These are phyloP conservation scores for Hyles euphorbiae DNA, from an alignment of 1,140 invertebrate genomes.

Conservation along the genomic window DNA sequence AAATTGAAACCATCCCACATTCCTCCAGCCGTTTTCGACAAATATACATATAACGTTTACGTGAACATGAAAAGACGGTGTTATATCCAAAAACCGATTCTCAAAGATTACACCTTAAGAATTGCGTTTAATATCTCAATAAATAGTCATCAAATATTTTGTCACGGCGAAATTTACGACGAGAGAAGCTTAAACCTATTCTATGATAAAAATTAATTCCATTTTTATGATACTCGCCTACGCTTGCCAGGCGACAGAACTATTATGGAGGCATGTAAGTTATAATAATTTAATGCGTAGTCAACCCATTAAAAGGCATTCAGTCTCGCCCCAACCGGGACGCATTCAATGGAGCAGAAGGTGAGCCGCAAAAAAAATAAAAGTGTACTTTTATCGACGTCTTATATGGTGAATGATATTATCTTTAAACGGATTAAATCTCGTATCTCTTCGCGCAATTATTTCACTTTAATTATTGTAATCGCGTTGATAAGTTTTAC, in stretches of 20 bases:
- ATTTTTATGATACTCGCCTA: constrained; percentile 49
- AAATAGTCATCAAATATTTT: constrained; percentile 39
- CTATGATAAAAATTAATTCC: constrained; percentile 56
- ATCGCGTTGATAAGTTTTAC: constrained; percentile 2
- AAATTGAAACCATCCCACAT: too few relatives aligned
- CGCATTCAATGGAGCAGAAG: constrained; percentile 42
- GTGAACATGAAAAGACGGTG: neutral
- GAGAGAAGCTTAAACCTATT: constrained; percentile 37
- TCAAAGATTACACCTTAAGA: constrained; percentile 13
- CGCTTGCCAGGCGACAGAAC: constrained; percentile 31
- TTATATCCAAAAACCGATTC: constrained; percentile 4
- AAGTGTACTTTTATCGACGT: constrained; percentile 15
- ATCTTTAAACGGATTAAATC: constrained; percentile 9
- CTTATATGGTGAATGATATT: constrained; percentile 20
- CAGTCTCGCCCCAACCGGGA: constrained; percentile 39
- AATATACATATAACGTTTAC: neutral
- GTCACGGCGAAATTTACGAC: constrained; percentile 35
- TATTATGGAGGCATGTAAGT: constrained; percentile 47
- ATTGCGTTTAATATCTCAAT: constrained; percentile 25
- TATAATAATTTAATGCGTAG: constrained; percentile 69
- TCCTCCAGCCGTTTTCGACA: too few relatives aligned
- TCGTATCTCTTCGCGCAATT: constrained; percentile 4
- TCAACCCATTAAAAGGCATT: constrained; percentile 67
- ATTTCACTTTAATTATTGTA: constrained; percentile 10
- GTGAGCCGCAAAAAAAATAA: constrained; percentile 33